A percentile compares a stretch with the other conserved stretches of the same genome.
Conservation (phyloP, 2,888 invertebrate species). For the Magallana nippona region DNA sequence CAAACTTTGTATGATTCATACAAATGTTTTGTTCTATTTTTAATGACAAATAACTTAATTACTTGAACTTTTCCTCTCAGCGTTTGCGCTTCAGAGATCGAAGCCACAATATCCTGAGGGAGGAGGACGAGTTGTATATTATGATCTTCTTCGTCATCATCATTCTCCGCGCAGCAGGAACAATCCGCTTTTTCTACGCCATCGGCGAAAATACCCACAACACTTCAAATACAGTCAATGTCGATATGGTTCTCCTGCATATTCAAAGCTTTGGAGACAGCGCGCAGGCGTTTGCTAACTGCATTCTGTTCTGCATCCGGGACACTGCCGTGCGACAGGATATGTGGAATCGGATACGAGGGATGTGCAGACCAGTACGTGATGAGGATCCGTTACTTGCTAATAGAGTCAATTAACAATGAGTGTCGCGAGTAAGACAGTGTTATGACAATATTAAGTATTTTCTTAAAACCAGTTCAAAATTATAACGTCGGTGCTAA, state of each 20-base stretch:
- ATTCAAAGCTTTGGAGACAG: conserved; percentile 32
- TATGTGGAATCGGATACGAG: background rate
- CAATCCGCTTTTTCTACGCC: conserved; percentile 47
- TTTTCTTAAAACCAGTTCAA: no score
- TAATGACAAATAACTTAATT: no score
- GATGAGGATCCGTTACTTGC: no score
- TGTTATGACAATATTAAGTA: no score
- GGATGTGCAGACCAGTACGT: background rate
- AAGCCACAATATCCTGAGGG: background rate
- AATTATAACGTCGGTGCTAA: no score
- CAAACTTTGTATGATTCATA: no score
- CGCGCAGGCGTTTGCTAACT: conserved; percentile 25
- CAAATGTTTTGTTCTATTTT: no score
- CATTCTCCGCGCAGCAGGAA: conserved; percentile 51
- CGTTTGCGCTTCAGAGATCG: conserved; percentile 24
- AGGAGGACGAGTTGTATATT: conserved; percentile 49
- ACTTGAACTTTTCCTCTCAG: background rate
- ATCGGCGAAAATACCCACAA: background rate
- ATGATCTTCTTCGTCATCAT: conserved; percentile 49
- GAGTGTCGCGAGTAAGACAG: no score
- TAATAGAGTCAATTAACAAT: no score
- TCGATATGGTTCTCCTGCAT: conserved; percentile 13
- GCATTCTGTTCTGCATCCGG: conserved; percentile 6
- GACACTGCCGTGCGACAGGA: conserved; percentile 3
- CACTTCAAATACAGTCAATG: background rate